Base-by-base conservation (phyloP, 2,888 invertebrate species). In the Endomychus coccineus region DNA sequence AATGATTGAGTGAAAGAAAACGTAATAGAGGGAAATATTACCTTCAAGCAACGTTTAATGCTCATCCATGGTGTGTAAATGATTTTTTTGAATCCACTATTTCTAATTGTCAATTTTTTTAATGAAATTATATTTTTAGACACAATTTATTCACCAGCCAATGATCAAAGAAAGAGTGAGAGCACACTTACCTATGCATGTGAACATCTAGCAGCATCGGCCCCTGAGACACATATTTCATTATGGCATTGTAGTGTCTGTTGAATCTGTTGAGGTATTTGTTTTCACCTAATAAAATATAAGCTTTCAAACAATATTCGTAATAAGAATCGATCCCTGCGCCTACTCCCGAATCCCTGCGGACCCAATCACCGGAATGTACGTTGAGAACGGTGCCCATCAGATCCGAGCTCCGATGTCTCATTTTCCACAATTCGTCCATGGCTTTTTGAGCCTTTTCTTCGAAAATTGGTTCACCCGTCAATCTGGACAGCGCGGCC, bases 241-340 rank as follows among this genome's bases (percentile, higher is more conserved):
- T 95, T 31, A 96, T 81, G 1, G 94, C 94, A 52, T 83, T 83
- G 68, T 96, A 96, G 67, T 96, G 95, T 56, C 89, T 77, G 54
- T 94, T 95, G 64, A 97, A 97, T 45, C 97, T 75, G 27, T 88
- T 84, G 49, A 97, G 71, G 65, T 96, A 97, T 48, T 85, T 85
- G 55, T 91, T 89, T 61, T 98, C 96, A 0, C 88, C 87, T 3
- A 98, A 74, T 35, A 98, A 71, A 46, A 98, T 90, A 66, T 97
- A 98, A 0, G 95, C 94, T 66, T 98, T 98, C 16, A 98, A 75
- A 46, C 94, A 87, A 66, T 98, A 98, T 66, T 98, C 97, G 60
- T 97, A 98, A 66, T 98, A 98, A 1, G 95, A 95, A 68, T 98
- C 97, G 50, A 97, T 95, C 15, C 97, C 97, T 9, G 97, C 97